Conservation (phyloP, 2,113 vertebrate species). For the Pseudopodoces humilis region DNA sequence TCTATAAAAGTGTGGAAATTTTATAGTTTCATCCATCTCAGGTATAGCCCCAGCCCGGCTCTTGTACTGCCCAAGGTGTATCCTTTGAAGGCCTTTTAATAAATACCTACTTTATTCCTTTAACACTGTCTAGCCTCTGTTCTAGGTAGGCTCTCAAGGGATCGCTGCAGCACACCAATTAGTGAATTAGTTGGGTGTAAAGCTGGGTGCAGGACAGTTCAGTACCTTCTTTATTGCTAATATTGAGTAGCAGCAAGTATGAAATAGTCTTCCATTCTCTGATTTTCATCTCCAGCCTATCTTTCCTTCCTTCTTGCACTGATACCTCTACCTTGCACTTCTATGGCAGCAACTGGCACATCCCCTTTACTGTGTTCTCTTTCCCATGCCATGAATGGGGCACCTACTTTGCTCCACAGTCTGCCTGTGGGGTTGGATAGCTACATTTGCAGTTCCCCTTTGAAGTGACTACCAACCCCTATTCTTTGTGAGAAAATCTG, state of each 20-base stretch:
- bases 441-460: background rate
- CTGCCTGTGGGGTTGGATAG: accelerated
- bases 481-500: background rate
- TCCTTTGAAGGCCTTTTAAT: background rate
- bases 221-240: background rate
- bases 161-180: background rate
- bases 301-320: background rate
- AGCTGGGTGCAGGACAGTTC: background rate
- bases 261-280: background rate
- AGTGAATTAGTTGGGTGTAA: background rate
- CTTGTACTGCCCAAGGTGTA: background rate
- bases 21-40: background rate
- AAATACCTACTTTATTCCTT: background rate
- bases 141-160: background rate
- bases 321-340: background rate
- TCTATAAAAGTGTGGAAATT: background rate
- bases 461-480: background rate
- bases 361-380: background rate
- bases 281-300: background rate
- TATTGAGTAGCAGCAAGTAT: background rate
- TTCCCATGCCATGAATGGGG: background rate
- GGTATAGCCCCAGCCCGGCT: no score
- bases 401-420: background rate
- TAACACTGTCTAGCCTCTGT: background rate
- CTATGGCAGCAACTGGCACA: background rate